Base-by-base conservation (phyloP, 2,888 invertebrate genomes). In the Cephus nigrinus region DNA sequence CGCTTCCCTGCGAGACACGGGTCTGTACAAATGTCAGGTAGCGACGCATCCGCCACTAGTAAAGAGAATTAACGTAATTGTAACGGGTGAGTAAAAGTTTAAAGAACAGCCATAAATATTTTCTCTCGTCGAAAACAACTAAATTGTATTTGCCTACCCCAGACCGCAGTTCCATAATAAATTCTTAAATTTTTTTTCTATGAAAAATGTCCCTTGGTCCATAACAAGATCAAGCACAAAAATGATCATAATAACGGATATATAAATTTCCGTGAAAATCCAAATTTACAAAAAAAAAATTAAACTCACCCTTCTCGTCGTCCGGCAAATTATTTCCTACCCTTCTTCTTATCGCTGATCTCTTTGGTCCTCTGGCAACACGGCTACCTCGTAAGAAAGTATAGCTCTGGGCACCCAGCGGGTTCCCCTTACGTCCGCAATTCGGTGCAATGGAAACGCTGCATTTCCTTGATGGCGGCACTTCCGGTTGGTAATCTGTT, bases 21-120 rank as follows among this genome's bases (percentile, higher is more conserved):
- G 94, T 15, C 91, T 94, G 75, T 94, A 94, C 90, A 94, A 94
- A 89, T 94, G 94, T 88, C 94, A 94, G 91, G 93, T 94, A 79
- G 93, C 94, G 75, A 94, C 94, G 35, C 94, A 94, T 90, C 94
- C 94, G 68, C 93, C 94, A 31, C 92, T 93, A 88, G 93, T 94
- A 80, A 93, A 93, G 88, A 93, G 93, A 87, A 93, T 94, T 87
- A 93, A 93, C 86, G 92, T 94, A 77, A 92, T 93, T 89, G 93
- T 94, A 83, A 94, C 93, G 73, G 91, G 91, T 91, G 82, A 87
- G 84, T 74, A 78, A 35, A 36, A 31, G 69, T 69, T 69, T 31
- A 9, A 32, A 30, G 69, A 9, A 9, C 3, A 11, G 30, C 69
- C 69, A 69, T 69, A 31, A 31, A 69, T 69, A 69, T 69, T 69